phyloP scores from a whole-genome alignment of 2,888 invertebrate species.

The Drosophila quinaria region DNA sequence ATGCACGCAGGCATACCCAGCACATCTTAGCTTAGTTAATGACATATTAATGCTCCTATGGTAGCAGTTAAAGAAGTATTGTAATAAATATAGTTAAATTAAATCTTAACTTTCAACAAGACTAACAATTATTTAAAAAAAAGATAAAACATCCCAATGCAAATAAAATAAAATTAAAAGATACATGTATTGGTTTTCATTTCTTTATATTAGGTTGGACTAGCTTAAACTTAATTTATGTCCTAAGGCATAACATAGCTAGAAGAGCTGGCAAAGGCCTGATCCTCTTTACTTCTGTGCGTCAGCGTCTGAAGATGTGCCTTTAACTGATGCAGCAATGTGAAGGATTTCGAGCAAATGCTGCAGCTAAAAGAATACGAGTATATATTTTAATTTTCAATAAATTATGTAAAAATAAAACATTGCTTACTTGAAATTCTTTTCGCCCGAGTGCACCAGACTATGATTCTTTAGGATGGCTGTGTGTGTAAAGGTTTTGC shows the following conservation, averaged over 20 bases:
- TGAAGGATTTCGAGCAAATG: conserved; percentile 82
- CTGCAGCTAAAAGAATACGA: conserved; percentile 69
- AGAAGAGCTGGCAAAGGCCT: conserved; percentile 28
- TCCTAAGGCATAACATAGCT: conserved; percentile 12
- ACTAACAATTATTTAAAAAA: too few relatives aligned
- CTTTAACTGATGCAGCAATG: conserved; percentile 83
- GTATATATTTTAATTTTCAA: not conserved
- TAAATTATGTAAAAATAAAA: not conserved
- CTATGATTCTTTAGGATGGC: conserved; percentile 83
- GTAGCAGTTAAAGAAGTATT: conserved; percentile 12
- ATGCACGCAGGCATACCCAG: not conserved
- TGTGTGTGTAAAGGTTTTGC: conserved; percentile 82
- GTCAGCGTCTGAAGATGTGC: conserved; percentile 82
- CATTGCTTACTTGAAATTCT: conserved; percentile 61
- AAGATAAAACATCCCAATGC: too few relatives aligned
- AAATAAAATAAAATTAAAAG: not conserved
- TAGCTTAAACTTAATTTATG: conserved; percentile 22
- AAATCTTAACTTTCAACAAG: not conserved
- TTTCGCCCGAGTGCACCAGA: conserved; percentile 68
- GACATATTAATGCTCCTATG: conserved; percentile 29
- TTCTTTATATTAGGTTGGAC: conserved; percentile 1
- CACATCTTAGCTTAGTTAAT: not conserved
- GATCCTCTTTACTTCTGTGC: conserved; percentile 77
- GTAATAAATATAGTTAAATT: not conserved
- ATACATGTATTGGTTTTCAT: not conserved